Base-by-base conservation (phyloP, 2,797 vertebrate genomes). In the Gadopsis marmoratus region DNA sequence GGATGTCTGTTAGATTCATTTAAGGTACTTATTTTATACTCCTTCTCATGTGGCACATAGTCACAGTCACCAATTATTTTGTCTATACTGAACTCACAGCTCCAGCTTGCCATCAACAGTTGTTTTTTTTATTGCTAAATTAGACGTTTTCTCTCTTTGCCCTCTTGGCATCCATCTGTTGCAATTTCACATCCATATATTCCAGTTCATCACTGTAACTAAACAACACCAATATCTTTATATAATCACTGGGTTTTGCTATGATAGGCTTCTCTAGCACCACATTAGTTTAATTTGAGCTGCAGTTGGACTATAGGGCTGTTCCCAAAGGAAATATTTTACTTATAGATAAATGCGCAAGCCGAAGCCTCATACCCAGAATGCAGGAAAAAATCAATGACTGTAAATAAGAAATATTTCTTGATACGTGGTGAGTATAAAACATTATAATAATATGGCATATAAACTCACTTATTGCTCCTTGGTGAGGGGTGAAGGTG, bases 401-500 rank as follows among this genome's bases (percentile, higher is more conserved):
- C 8, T 67, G 37, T 29, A 12, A 33, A 53, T 33, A n/a, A 48
- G 17, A 72, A 59, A 26, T 62, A 41, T 3, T 1, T 53, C 12
- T 43, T 16, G 1, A 55, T 64, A 19, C 51, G 41, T 29, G 9
- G 8, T 37, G 21, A 23, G 9, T 41, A 41, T 61, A 53, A 51
- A 72, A 39, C 17, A 65, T 35, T 39, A 39, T 39, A 71, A 67
- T 70, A 54, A 66, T 21, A 59, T 0, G 17, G 7, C 7, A 41
- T 51, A 62, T 59, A 62, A 69, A 78, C 69, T 76, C 19, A 96
- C 96, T 95, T 91, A 95, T 90, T n/a, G 95, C 95, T 69, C 95
- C 96, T 89, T 95, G 95, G 84, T 96, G 94, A 76, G 94, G 94
- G 19, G 96, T 97, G 83, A 96, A 96, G 69, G 96, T 96, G 55